These are phyloP conservation scores for Cydia pomonella DNA, from an alignment of 1,140 invertebrate genomes.

Conservation along the genomic window DNA sequence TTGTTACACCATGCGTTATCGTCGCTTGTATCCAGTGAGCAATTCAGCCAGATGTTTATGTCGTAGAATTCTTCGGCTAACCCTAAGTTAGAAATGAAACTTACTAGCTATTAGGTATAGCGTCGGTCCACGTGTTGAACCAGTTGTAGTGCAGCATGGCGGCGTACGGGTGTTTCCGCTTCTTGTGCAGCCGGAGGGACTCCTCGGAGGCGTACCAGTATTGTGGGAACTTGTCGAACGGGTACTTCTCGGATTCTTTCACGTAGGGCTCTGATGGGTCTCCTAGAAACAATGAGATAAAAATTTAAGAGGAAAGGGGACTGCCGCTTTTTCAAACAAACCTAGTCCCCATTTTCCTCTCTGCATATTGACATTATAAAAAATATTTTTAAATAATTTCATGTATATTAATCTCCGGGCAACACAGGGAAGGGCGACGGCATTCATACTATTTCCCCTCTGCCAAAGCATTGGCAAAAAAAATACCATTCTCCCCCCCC, in stretches of 20 bases:
- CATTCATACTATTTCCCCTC: too few relatives aligned
- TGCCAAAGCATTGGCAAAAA: too few relatives aligned
- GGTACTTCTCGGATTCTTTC: constrained; percentile 62
- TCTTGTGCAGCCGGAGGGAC: constrained; percentile 66
- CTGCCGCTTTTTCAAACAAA: too few relatives aligned
- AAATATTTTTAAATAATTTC: too few relatives aligned
- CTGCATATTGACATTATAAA: too few relatives aligned
- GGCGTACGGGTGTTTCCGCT: constrained; percentile 70
- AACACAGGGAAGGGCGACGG: too few relatives aligned
- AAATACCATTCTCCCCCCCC: too few relatives aligned
- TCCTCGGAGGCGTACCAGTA: constrained; percentile 74
- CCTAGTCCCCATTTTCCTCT: too few relatives aligned
- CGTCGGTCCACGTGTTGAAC: constrained; percentile 62
- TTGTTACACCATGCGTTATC: too few relatives aligned
- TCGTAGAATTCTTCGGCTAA: background rate
- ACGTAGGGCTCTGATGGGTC: constrained; percentile 59
- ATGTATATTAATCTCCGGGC: too few relatives aligned
- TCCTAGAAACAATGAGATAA: constrained; percentile 45
- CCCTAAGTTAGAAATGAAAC: background rate
- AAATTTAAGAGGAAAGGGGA: too few relatives aligned
- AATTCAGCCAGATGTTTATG: too few relatives aligned
- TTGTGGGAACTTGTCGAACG: constrained; percentile 68
- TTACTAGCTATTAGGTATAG: constrained; percentile 61
- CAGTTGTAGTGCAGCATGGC: constrained; percentile 69
- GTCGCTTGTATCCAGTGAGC: background rate